Conservation (phyloP, 2,888 invertebrate genomes). For the Cerastoderma edule region DNA sequence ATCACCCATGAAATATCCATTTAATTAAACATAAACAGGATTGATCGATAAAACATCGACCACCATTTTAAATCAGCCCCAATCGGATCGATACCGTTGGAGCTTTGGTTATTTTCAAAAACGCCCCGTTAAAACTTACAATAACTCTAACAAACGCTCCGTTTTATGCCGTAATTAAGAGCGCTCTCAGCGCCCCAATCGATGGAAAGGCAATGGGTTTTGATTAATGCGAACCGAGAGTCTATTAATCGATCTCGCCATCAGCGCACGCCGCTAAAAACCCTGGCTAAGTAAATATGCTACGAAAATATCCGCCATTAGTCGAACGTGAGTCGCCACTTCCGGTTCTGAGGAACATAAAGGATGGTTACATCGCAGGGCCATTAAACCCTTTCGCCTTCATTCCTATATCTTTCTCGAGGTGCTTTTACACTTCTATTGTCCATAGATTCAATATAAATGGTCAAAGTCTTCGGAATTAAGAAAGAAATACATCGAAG, state of each 20-base stretch:
- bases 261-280: background rate
- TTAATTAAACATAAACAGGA: too few relatives aligned
- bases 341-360: constrained; percentile 15
- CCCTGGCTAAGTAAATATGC: constrained; percentile 11
- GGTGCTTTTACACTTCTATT: too few relatives aligned
- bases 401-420: too few relatives aligned
- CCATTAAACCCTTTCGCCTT: constrained; percentile 14
- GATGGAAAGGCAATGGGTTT: background rate
- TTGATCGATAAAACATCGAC: too few relatives aligned
- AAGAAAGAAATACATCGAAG: too few relatives aligned
- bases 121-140: background rate
- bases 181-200: background rate
- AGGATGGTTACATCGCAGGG: background rate
- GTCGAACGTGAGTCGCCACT: constrained; percentile 12
- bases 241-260: background rate
- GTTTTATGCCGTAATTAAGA: constrained; percentile 2
- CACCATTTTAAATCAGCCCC: too few relatives aligned
- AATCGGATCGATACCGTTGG: background rate
- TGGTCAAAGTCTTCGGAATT: too few relatives aligned
- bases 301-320: constrained; percentile 8
- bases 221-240: constrained; percentile 9
- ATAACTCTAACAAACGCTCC: background rate
- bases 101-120: constrained; percentile 9
- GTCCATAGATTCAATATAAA: too few relatives aligned
- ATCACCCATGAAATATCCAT: too few relatives aligned